Base-by-base conservation (phyloP, 1,140 invertebrate genomes). In the Branchinecta lindahli region DNA sequence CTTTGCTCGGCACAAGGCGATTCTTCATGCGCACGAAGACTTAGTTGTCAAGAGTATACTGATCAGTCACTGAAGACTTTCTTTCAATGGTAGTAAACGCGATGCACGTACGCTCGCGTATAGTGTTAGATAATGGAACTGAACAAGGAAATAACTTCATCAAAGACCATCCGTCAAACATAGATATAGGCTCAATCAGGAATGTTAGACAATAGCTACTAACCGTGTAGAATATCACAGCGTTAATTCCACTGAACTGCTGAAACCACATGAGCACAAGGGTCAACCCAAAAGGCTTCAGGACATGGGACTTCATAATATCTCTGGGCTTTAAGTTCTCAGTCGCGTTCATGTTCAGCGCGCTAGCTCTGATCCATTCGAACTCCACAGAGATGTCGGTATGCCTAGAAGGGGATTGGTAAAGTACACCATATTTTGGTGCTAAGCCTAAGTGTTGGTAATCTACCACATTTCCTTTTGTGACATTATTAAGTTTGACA, bases 221-320 rank as follows among this genome's bases (percentile, higher is more conserved):
- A 45, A 85, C 85, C 0, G 87, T 83, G 74, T 88, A 88, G 75
- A 88, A 87, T 8, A 87, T 79, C 0, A 88, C 81, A 3, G 85
- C 86, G 74, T 88, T 87, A 68, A 85, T 86, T 0, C 88, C 88
- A 45, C 81, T 83, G 33, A 86, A 75, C 74, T 89, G 87, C 70
- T 84, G 82, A 70, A 86, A 83, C 72, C 81, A 77, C 77, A 85
- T 82, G 2, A 88, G 74, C 77, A 78, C 44, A 79, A 75, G 47
- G 78, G 81, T 9, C 80, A 84, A 75, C 8, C 74, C 66, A 7
- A 79, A 70, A 12, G 80, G 80, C 71, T 77, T 80, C 8, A 76
- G 69, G 52, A 76, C 73, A 21, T 80, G 52, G 7, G 33, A 33
- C 44, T 45, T 44, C 10, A 71, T 21, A 10, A 69, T 15, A 65